Base-by-base conservation (phyloP, 2,797 vertebrate species). In the Myotis myotis region DNA sequence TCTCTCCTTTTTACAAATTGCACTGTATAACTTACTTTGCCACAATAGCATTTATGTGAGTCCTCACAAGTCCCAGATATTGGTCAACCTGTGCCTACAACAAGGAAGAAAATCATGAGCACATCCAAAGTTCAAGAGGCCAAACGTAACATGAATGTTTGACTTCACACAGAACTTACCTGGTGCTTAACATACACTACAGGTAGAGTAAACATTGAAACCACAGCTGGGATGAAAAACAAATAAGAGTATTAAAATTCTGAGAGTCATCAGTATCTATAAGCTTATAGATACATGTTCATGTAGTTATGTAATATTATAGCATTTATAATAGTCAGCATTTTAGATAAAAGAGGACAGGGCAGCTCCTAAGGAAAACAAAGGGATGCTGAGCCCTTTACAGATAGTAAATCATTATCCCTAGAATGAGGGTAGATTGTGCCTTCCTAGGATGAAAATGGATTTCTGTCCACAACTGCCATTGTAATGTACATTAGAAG, bases 121-220 rank as follows among this genome's bases (percentile, higher is more conserved):
- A 47, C 6, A 33, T 6, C 33, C 47, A 53, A 4, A 68, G 74
- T 30, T 30, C n/a, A 81, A 0, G n/a, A 90, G 25, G 71, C 66
- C 85, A 80, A 74, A 95, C 55, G 76, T 6, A 7, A 86, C 49
- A 11, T 0, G 33, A 68, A 28, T 36, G 13, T 30, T 1, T 7
- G 0, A 85, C 28, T 66, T n/a, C 17, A 55, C 17, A 9, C 0
- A 71, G 91, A 70, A 97, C 98, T 90, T 98, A 99, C 99, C 99
- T 99, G 99, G 97, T 99, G 99, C 98, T 99, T 99, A 98, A 99
- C 99, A 87, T 99, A 99, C 98, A 99, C 99, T 97, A 99, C 99
- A 0, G 99, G 99, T 98, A 99, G 98, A 96, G 99, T 99, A 98
- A 99, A 99, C 99, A 99, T 99, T 94, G 99, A 99, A 96, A 99